These are phyloP conservation scores for Gymnopithys bicolor DNA, from an alignment of 2,797 vertebrate genomes.

Conservation along the genomic window DNA sequence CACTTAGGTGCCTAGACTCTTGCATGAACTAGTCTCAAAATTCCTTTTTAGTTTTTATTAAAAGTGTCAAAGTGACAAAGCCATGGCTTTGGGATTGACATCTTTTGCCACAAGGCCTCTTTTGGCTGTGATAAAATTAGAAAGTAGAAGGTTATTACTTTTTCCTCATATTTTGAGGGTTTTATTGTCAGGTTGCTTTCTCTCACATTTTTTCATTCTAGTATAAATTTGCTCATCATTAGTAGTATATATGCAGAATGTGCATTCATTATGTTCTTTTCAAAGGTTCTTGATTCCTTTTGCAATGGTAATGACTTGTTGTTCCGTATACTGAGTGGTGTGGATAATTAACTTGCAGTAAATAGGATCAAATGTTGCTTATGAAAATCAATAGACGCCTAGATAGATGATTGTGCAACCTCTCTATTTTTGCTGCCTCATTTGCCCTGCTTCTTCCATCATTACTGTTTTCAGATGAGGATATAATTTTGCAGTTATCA, in stretches of 20 bases:
- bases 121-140: slow-evolving; percentile 24
- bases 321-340: background rate
- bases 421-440: background rate
- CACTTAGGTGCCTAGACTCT: background rate
- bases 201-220: background rate
- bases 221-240: background rate
- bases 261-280: background rate
- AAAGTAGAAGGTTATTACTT: background rate
- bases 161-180: background rate
- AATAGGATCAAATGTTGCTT: slow-evolving; percentile 5
- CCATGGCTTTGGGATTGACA: background rate
- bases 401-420: background rate
- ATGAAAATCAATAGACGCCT: background rate
- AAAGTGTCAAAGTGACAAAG: background rate
- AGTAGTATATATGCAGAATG: background rate
- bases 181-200: background rate
- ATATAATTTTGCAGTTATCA: background rate
- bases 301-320: background rate
- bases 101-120: slow-evolving; percentile 32
- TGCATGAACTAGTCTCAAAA: background rate
- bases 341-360: slow-evolving; percentile 23
- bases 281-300: background rate
- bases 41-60: background rate
- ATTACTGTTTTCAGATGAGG: background rate
- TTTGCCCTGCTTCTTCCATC: background rate